Evolutionary conservation across 2,113 vertebrate species (phyloP).

Genomic region (Platycercus adscitus): DNA sequence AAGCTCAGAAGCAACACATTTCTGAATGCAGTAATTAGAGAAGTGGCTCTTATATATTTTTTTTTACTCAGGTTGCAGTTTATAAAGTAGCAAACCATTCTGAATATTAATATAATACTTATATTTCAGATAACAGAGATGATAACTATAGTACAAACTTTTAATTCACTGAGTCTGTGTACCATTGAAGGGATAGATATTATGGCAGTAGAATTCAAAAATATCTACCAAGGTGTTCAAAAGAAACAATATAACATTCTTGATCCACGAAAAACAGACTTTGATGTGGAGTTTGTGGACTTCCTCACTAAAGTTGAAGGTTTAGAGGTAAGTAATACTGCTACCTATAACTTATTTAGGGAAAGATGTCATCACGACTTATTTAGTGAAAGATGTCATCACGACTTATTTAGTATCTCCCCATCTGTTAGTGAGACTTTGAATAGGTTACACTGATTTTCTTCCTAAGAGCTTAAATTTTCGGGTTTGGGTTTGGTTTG

Average conservation of each 20-base stretch:
- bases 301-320: conserved; percentile 78
- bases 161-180: conserved; percentile 73
- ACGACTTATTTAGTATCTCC: background rate
- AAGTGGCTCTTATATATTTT: background rate
- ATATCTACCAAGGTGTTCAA: conserved; percentile 77
- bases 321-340: conserved; percentile 77
- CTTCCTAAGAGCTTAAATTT: background rate
- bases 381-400: background rate
- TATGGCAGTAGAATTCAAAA: conserved; percentile 81
- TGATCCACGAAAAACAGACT: conserved; percentile 78
- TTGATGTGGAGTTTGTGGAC: conserved; percentile 80
- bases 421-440: background rate
- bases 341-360: background rate
- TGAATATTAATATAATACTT: background rate
- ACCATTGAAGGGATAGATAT: conserved; percentile 85
- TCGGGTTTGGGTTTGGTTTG: background rate
- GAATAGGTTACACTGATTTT: background rate
- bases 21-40: background rate
- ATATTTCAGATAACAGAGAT: conserved; percentile 82
- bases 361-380: background rate
- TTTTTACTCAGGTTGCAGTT: background rate
- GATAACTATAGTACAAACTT: conserved; percentile 78
- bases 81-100: background rate
- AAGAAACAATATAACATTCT: conserved; percentile 82
- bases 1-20: background rate